phyloP scores from a whole-genome alignment of 2,113 vertebrate species.

The Podarcis cretensis region DNA sequence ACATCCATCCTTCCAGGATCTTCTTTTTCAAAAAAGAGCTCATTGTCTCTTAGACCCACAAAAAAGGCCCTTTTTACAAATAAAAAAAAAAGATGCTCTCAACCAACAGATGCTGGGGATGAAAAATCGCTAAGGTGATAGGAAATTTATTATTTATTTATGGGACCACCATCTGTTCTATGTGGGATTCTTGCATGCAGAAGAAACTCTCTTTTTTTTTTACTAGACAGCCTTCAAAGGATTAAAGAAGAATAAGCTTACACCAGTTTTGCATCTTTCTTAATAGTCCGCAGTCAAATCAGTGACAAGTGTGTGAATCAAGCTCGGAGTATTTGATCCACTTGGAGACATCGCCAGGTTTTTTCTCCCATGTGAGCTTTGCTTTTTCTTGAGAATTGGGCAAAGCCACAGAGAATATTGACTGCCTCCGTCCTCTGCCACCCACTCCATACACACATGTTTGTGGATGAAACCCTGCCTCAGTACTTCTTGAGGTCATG shows the following conservation, averaged over 20 bases:
- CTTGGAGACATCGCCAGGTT: neutral
- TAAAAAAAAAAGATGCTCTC: neutral
- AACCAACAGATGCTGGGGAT: conserved; percentile 20
- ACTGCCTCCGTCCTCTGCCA: too few relatives aligned
- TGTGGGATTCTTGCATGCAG: neutral
- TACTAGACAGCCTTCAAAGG: neutral
- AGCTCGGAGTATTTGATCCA: neutral
- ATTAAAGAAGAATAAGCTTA: neutral
- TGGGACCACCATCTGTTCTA: conserved; percentile 19
- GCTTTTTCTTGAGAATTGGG: too few relatives aligned
- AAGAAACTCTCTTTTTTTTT: neutral
- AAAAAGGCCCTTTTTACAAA: neutral
- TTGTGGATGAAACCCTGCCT: too few relatives aligned
- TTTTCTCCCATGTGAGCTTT: neutral
- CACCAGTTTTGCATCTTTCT: neutral
- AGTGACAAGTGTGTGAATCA: neutral
- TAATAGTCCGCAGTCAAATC: neutral
- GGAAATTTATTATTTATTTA: conserved; percentile 34
- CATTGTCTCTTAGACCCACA: neutral
- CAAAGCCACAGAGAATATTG: too few relatives aligned
- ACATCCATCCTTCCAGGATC: neutral
- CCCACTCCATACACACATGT: too few relatives aligned
- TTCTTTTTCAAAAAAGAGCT: neutral
- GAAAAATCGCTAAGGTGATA: conserved; percentile 18
- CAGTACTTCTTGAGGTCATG: neutral